These are phyloP conservation scores for Eurystomus glaucurus DNA, from an alignment of 2,797 vertebrate genomes.

Conservation along the genomic window DNA sequence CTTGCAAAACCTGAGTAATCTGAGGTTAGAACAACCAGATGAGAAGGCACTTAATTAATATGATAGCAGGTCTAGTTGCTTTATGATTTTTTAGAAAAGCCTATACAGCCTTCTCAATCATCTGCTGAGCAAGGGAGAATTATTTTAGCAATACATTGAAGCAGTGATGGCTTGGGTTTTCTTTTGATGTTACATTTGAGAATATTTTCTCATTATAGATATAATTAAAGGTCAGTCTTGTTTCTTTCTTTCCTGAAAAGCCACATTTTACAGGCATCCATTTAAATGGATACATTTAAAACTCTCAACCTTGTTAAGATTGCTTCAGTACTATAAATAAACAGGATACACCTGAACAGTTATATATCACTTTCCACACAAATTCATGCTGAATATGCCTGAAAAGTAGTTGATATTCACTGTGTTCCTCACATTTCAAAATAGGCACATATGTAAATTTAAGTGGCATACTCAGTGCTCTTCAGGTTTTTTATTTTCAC, in stretches of 20 bases:
- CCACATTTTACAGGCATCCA: not conserved
- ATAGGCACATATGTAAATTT: not conserved
- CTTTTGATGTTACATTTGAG: not conserved
- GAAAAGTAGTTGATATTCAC: not conserved
- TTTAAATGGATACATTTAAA: not conserved
- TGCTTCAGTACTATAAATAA: not conserved
- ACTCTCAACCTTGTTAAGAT: not conserved
- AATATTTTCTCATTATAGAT: not conserved
- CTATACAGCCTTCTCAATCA: not conserved
- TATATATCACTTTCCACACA: not conserved
- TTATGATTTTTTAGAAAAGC: not conserved
- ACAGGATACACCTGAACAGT: not conserved
- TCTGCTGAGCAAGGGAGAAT: not conserved
- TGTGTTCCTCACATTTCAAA: not conserved
- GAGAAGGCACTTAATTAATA: not conserved
- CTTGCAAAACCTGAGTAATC: not conserved
- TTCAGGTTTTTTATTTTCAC: not conserved
- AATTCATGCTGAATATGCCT: not conserved
- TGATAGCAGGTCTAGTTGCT: not conserved
- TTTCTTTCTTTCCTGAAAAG: not conserved
- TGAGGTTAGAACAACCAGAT: not conserved
- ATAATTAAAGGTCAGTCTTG: not conserved
- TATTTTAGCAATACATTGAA: not conserved
- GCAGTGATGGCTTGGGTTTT: not conserved
- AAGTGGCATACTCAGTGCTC: accelerated